Percentiles rank a stretch among this genome's conserved stretches.
phyloP scores from a whole-genome alignment of 2,888 invertebrate genomes.

The Kryphioiulus occultus region DNA sequence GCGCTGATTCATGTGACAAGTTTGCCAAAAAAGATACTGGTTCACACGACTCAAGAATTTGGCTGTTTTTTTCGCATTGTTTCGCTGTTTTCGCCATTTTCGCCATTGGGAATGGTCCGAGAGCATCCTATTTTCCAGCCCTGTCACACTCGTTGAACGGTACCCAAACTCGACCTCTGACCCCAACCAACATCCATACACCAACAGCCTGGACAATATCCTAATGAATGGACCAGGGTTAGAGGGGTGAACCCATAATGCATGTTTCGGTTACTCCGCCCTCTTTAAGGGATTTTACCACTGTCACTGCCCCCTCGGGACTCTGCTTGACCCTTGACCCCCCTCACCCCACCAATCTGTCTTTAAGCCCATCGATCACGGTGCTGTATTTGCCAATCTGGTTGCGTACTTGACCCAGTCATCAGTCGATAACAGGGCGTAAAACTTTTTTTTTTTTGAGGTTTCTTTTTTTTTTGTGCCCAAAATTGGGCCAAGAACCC shows the following conservation, averaged over 20 bases:
- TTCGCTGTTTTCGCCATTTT: background rate
- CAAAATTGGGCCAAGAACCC: background rate
- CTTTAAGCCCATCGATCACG: slow-evolving; percentile 44
- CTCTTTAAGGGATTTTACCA: slow-evolving; percentile 37
- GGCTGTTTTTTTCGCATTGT: background rate
- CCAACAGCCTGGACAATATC: background rate
- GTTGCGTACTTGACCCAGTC: background rate
- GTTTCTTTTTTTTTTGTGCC: background rate
- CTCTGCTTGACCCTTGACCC: slow-evolving; percentile 4
- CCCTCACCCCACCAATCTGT: slow-evolving; percentile 33
- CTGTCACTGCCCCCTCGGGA: slow-evolving; percentile 1
- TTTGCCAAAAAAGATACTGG: background rate
- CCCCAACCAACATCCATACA: background rate
- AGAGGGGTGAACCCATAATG: background rate
- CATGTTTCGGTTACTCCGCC: background rate
- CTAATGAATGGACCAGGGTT: background rate
- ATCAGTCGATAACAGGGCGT: background rate
- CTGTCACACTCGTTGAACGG: slow-evolving; percentile 20
- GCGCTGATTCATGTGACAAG: background rate
- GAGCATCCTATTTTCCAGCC: background rate
- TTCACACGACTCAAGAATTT: background rate
- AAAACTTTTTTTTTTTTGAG: background rate
- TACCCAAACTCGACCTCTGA: slow-evolving; percentile 21
- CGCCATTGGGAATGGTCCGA: background rate
- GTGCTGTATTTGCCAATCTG: background rate